phyloP scores from a whole-genome alignment of 2,888 invertebrate species.

The Chrysolina haemoptera region DNA sequence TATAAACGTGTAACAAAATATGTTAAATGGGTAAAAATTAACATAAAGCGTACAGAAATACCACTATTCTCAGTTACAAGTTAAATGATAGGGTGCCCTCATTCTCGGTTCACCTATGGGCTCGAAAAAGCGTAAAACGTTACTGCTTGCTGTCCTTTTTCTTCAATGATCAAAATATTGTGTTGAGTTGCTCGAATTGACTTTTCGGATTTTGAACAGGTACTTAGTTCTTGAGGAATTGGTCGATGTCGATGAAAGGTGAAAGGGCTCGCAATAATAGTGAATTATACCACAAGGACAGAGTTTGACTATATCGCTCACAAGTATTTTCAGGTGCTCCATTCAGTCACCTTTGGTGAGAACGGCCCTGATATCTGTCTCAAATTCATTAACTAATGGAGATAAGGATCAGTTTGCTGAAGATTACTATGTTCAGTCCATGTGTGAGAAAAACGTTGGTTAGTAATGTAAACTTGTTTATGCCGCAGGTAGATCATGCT shows the following conservation, averaged over 20 bases:
- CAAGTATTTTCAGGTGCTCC: neutral
- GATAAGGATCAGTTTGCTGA: neutral
- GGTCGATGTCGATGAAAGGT: neutral
- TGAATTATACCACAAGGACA: too few relatives aligned
- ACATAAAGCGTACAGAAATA: too few relatives aligned
- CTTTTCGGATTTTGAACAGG: too few relatives aligned
- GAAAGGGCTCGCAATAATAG: too few relatives aligned
- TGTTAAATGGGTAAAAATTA: too few relatives aligned
- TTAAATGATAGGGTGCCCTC: neutral
- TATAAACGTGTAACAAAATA: too few relatives aligned
- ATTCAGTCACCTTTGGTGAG: neutral
- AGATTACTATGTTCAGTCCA: slow-evolving; percentile 5
- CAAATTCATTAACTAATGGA: neutral
- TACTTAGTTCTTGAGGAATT: too few relatives aligned
- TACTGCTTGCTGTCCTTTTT: neutral
- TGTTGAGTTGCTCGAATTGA: too few relatives aligned
- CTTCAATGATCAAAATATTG: too few relatives aligned
- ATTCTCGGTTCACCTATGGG: neutral
- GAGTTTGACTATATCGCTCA: neutral
- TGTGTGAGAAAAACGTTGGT: slow-evolving; percentile 5
- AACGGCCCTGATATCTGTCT: slow-evolving; percentile 1
- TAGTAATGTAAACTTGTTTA: slow-evolving; percentile 2
- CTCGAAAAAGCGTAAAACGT: too few relatives aligned
- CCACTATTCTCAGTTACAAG: neutral
- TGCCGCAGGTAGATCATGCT: neutral